phyloP scores from a whole-genome alignment of 2,888 invertebrate genomes.

The Scotopteryx bipunctaria region DNA sequence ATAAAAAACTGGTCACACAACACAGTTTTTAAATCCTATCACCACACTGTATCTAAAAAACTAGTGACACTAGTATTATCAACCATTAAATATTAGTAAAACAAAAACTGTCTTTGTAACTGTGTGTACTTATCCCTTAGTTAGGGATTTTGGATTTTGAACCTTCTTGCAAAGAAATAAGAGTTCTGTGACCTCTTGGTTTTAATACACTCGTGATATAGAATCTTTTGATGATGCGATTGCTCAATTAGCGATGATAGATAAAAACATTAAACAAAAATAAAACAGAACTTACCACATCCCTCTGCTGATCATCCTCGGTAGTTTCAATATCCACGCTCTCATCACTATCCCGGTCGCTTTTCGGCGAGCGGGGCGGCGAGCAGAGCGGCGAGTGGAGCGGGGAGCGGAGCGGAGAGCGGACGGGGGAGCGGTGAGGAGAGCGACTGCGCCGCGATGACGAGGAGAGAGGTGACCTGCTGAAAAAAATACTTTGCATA shows the following conservation, averaged over 20 bases:
- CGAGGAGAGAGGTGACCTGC: slow-evolving; percentile 60
- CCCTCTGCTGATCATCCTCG: slow-evolving; percentile 85
- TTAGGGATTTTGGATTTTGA: too few species aligned
- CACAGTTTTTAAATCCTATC: too few species aligned
- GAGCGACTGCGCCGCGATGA: slow-evolving; percentile 58
- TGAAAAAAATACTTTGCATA: too few species aligned
- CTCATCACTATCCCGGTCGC: slow-evolving; percentile 89
- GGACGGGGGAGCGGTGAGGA: slow-evolving; percentile 55
- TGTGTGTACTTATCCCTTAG: too few species aligned
- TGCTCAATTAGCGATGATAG: slow-evolving; percentile 11
- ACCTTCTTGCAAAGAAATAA: not conserved
- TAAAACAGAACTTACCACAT: slow-evolving; percentile 59
- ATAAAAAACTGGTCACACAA: too few species aligned
- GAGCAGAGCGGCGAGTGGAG: slow-evolving; percentile 56
- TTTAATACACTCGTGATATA: not conserved
- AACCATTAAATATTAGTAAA: too few species aligned
- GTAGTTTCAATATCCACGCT: slow-evolving; percentile 94
- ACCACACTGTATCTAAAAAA: too few species aligned
- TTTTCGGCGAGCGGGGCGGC: slow-evolving; percentile 65
- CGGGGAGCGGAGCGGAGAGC: slow-evolving; percentile 57
- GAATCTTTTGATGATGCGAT: slow-evolving; percentile 2
- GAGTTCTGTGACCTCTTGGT: too few species aligned
- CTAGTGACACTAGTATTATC: too few species aligned
- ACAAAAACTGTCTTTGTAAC: too few species aligned
- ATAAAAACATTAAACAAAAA: slow-evolving; percentile 5